Percentiles rank a stretch among this genome's conserved stretches.
Conservation (phyloP, 2,113 vertebrate species). For the Pomatostomus ruficeps region DNA sequence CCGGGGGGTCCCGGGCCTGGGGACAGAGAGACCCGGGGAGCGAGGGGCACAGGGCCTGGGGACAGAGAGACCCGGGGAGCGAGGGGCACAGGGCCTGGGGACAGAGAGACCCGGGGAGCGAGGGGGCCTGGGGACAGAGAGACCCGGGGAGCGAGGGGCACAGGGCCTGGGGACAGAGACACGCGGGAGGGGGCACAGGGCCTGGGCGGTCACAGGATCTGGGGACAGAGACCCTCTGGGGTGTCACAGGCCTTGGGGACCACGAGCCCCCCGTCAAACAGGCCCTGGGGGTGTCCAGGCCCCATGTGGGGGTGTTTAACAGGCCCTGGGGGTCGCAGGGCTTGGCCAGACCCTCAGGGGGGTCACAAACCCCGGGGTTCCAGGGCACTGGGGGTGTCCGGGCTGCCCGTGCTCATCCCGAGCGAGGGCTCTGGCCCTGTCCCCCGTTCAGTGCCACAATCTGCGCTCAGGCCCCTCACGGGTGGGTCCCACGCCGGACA, state of each 20-base stretch:
- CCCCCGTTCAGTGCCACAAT: accelerated
- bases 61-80: background rate
- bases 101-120: too few relatives aligned
- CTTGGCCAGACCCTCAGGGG: background rate
- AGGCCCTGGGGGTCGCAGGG: background rate
- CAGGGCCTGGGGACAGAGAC: background rate
- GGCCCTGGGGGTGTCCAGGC: background rate
- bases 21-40: too few relatives aligned
- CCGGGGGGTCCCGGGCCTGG: background rate
- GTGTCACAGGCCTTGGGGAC: too few relatives aligned
- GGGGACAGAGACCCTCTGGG: too few relatives aligned
- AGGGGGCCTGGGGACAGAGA: background rate
- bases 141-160: background rate
- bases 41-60: background rate
- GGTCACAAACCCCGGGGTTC: background rate
- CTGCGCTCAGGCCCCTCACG: accelerated
- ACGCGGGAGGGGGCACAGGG: too few relatives aligned
- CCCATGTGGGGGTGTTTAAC: background rate
- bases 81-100: background rate
- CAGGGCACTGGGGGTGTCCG: background rate
- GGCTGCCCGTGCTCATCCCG: accelerated
- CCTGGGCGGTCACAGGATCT: accelerated
- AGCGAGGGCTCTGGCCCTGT: background rate
- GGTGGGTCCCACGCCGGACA: accelerated
- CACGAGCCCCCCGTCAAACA: too few relatives aligned